Conservation (phyloP, 1,140 invertebrate genomes). For the Drosophila virilis region DNA sequence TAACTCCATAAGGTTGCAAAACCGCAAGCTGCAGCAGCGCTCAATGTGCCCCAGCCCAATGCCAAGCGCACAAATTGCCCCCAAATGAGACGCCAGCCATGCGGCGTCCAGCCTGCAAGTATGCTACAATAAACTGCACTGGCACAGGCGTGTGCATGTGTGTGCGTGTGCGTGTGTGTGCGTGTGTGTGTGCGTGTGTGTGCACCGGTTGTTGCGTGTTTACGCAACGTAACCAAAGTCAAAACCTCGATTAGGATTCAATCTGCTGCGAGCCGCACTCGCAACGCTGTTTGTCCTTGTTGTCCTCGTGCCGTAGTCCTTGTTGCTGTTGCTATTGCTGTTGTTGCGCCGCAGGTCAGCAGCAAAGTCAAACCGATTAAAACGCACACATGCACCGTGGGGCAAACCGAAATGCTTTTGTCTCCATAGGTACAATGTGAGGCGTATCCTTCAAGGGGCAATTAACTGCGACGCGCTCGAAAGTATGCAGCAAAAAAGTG, state of each 20-base stretch:
- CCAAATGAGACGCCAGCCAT: constrained; percentile 57
- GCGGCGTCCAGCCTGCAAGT: constrained; percentile 60
- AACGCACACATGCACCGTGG: constrained; percentile 46
- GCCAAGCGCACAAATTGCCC: constrained; percentile 48
- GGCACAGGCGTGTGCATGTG: constrained; percentile 12
- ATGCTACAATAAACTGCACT: constrained; percentile 72
- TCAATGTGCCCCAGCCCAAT: constrained; percentile 19
- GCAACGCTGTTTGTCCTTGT: constrained; percentile 60
- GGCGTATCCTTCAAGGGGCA: constrained; percentile 79
- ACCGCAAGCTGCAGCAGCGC: constrained; percentile 51
- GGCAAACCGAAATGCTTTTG: constrained; percentile 38
- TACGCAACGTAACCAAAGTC: constrained; percentile 82
- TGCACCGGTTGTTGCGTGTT: constrained; percentile 74
- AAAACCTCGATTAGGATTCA: constrained; percentile 83
- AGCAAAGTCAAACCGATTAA: constrained; percentile 79
- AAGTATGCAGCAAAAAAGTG: constrained; percentile 58
- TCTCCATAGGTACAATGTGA: constrained; percentile 54
- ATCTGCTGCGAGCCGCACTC: constrained; percentile 72
- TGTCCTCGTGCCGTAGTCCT: constrained; percentile 31
- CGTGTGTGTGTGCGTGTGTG: constrained; percentile 24
- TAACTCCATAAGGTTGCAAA: background rate
- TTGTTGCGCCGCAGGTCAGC: constrained; percentile 64
- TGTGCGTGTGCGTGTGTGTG: too few relatives aligned
- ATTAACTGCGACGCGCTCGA: constrained; percentile 70
- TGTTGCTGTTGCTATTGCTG: constrained; percentile 24